phyloP scores from a whole-genome alignment of 2,888 invertebrate species.

The Catocala sponsa region DNA sequence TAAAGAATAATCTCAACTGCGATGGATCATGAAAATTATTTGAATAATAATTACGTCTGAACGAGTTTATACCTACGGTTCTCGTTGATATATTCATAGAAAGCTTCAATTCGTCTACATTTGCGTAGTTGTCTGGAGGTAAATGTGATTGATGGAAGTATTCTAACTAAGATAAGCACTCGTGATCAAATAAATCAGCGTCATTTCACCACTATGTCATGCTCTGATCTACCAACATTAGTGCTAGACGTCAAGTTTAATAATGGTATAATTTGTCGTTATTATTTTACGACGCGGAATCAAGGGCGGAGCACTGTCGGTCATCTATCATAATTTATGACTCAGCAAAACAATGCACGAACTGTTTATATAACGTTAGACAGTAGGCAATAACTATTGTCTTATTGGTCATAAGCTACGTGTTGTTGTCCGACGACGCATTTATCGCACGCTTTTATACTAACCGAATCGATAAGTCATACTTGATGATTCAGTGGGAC shows the following conservation, averaged over 20 bases:
- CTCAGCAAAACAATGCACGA: conserved; percentile 63
- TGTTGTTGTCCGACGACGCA: conserved; percentile 58
- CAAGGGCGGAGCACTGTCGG: conserved; percentile 60
- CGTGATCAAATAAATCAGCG: conserved; percentile 39
- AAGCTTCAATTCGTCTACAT: conserved; percentile 19
- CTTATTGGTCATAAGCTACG: conserved; percentile 58
- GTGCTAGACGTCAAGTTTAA: conserved; percentile 56
- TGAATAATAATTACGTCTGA: conserved; percentile 40
- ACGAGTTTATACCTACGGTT: conserved; percentile 2
- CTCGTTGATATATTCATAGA: conserved; percentile 30
- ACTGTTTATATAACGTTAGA: conserved; percentile 50
- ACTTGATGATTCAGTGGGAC: conserved; percentile 52
- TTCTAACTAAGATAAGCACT: conserved; percentile 25
- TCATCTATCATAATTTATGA: conserved; percentile 71
- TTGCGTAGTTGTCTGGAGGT: conserved; percentile 5
- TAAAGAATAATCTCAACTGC: conserved; percentile 26
- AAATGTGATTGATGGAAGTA: conserved; percentile 40
- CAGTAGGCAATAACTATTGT: conserved; percentile 55
- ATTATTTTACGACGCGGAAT: conserved; percentile 68
- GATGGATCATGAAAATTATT: conserved; percentile 51
- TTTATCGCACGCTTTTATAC: conserved; percentile 47
- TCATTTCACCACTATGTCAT: conserved; percentile 49
- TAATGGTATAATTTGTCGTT: conserved; percentile 71
- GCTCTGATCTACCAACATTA: conserved; percentile 46
- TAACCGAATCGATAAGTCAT: conserved; percentile 56